Base-by-base conservation (phyloP, 2,797 vertebrate genomes). In the Protosalanx chinensis region DNA sequence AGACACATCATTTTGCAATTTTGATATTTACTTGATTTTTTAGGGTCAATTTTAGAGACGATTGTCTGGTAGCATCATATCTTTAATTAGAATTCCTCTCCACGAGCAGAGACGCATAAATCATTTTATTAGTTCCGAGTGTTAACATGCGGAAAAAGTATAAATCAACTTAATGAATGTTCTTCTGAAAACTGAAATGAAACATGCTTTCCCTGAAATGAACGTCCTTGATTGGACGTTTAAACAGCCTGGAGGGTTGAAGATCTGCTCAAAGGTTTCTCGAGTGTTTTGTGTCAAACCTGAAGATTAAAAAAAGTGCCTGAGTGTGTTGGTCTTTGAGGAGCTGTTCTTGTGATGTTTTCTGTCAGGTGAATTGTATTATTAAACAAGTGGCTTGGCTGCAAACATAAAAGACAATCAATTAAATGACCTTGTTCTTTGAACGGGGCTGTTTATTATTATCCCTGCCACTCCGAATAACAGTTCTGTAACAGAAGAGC, bases 111-210 rank as follows among this genome's bases (percentile, higher is more conserved):
- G 12, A 60, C 66, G 76, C 68, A 67, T 62, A 64, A 81, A 58
- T 69, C 84, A 88, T 88, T 62, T 64, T 74, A 88, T 85, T 81
- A 84, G 68, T 72, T 76, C 20, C 46, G 72, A 84, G 77, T 77
- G 64, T 73, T 72, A 78, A 72, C 76, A 79, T 75, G 62, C 64
- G 51, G 72, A 73, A 79, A 73, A 76, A 20, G 20, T 73, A 74
- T 62, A 85, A 86, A 85, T 84, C 64, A 68, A 73, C 78, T 57
- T 75, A 81, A 82, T 84, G 68, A 81, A 77, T 79, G 53, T 59
- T 12, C 51, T 72, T 82, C 67, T 62, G 15, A 76, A 33, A 76
- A 16, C 71, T 13, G 51, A 60, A 60, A 60, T 12, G 58, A 23
- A 60, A 49, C 27, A 37, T 74, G 29, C 51, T 56, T 56, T n/a